Evolutionary conservation across 2,888 invertebrate genomes (phyloP), one percentile per base, ranked within the genome.

Genomic region (Melanophora roralis): DNA sequence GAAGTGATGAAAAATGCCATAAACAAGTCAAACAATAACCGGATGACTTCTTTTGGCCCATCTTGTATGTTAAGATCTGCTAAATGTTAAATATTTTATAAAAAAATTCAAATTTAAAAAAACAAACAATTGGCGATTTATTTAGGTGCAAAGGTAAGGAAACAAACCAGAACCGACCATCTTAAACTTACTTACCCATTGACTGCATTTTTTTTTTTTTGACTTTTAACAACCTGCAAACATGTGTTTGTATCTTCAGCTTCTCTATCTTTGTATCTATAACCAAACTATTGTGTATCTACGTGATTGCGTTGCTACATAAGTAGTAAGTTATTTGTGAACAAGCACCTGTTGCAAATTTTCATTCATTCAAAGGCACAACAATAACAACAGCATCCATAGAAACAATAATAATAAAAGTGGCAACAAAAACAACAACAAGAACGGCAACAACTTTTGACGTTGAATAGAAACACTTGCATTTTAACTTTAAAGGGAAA

Each of bases 301-400:
- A 59, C 57, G 32, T 55, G 11, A 5, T 45, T 62, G 55, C 32
- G 8, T 14, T 64, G n/a, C 60, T n/a, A n/a, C n/a, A n/a, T n/a
- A 40, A 45, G 69, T 40, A 55, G 23, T 11, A 45, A n/a, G 32
- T 23, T 43, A 12, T 8, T 40, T 68, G 67, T 40, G 60, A 81
- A n/a, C n/a, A n/a, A n/a, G 79, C 81, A 78, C 77, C 80, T 78
- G 81, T 78, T 81, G 81, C 75, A 78, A 75, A 75, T 78, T 64
- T 75, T 75, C 62, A 67, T 75, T 74, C 78, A 80, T 64, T 76
- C 74, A 73, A 73, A 60, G 73, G 60, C 73, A 73, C 74, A 68
- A 67, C 72, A 77, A 71, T 73, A 62, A 43, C 74, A 57, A 62
- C 49, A 77, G 57, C n/a, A n/a, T n/a, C n/a, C 68, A 65, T 60